Conservation (phyloP, 2,797 vertebrate genomes). For the Oceanodroma leucorhoa region DNA sequence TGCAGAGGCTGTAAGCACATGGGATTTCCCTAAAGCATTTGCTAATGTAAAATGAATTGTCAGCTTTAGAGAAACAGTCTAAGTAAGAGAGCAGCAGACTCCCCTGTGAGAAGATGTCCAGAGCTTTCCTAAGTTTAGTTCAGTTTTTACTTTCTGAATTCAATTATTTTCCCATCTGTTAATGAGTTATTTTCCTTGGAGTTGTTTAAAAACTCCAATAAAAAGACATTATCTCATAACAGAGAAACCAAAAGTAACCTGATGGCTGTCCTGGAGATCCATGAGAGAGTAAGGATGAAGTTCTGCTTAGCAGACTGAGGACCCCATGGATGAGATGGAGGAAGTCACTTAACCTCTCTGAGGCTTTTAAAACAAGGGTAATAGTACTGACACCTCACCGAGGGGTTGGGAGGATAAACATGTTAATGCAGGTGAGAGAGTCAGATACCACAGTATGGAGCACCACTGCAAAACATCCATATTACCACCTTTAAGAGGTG, state of each 20-base stretch:
- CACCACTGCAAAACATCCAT: background rate
- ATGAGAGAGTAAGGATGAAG: background rate
- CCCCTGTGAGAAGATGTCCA: constrained; percentile 45
- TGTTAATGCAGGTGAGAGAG: background rate
- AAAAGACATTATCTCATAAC: background rate
- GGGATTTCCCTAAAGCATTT: constrained; percentile 56
- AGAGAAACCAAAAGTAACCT: constrained; percentile 6
- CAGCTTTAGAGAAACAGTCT: constrained; percentile 51
- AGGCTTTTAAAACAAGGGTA: background rate
- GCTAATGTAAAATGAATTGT: constrained; percentile 69
- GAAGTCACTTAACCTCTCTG: background rate
- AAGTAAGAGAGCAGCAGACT: constrained; percentile 49
- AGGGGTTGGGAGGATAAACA: background rate
- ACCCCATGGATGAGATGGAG: background rate
- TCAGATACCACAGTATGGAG: background rate
- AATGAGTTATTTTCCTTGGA: constrained; percentile 53
- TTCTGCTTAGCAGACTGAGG: background rate
- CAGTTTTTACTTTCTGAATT: constrained; percentile 48
- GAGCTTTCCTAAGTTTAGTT: constrained; percentile 47
- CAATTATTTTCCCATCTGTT: constrained; percentile 54
- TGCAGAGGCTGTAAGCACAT: constrained; percentile 21
- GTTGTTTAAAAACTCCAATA: constrained; percentile 59
- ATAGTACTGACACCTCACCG: background rate
- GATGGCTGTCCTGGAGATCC: background rate
- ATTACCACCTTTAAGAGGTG: background rate